Evolutionary conservation across 2,113 vertebrate species (phyloP), one percentile per base, ranked within the genome.

Genomic region (Crotalus tigris): DNA sequence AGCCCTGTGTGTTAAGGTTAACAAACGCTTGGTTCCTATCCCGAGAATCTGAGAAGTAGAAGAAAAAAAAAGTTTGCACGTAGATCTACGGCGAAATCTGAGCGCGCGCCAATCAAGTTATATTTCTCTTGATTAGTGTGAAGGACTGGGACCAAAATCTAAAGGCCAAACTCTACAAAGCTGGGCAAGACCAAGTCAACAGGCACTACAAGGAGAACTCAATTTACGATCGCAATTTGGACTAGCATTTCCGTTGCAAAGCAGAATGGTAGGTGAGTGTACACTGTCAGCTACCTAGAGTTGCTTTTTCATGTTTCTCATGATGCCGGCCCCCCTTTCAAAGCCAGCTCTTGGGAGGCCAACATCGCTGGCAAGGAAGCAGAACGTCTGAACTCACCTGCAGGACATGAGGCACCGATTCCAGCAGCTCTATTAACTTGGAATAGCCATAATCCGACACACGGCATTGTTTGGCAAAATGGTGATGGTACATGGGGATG

Each of bases 381-480:
- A 12, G 81, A 0, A 5, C 2, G 6, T 53, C 1, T 0, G 9
- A 92, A 94, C 96, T 96, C 90, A 99, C 99, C 97, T 99, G 99
- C 46, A 99, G 96, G 0, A 99, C 99, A 10, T 99, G 99, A 61
- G 99, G 99, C 89, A 99, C 99, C 0, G 99, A 99, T 97, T 99
- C 99, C 29, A 99, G 97, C 13, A 99, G 97, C 95, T 99, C 99
- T 96, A 99, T 97, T 92, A 99, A 94, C 94, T 99, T 99, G 29
- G 99, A 98, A 95, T 98, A 99, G 3, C 99, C 99, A 0, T 99
- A 99, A 97, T 99, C 99, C 1, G 99, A 99, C 69, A 99, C 99
- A 0, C 99, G 97, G 95, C 99, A 99, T 10, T 99, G 99, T 96
- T 99, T 99, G 57, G 99, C 99, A 91, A 99, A 99, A 96, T 99